These are phyloP conservation scores for Corythornis madagascariensis DNA, from an alignment of 2,113 vertebrate species.

Conservation along the genomic window DNA sequence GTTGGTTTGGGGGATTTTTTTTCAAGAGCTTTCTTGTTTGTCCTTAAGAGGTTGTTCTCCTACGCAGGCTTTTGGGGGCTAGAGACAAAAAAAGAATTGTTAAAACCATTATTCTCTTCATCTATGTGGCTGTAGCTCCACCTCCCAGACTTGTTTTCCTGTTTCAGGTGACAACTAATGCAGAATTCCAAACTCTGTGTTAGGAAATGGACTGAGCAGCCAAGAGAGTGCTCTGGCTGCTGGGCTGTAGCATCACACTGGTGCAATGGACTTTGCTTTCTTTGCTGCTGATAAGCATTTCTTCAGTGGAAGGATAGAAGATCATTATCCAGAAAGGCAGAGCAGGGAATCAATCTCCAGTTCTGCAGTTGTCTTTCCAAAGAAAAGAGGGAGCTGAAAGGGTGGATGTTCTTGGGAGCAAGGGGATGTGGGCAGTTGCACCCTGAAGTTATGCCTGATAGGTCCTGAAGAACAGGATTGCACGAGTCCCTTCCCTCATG, in stretches of 20 bases:
- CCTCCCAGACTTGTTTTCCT: not conserved
- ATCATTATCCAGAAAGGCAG: fast-evolving
- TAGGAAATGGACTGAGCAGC: not conserved
- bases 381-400: not conserved
- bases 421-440: not conserved
- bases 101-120: not conserved
- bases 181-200: not conserved
- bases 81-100: not conserved
- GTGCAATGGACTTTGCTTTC: not conserved
- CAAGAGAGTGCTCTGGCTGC: not conserved
- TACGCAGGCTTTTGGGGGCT: not conserved
- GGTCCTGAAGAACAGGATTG: not conserved
- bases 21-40: not conserved
- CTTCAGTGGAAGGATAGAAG: not conserved
- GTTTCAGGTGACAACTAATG: not conserved
- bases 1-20: too few relatives aligned
- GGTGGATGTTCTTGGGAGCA: not conserved
- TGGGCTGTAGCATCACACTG: not conserved
- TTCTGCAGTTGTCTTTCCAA: not conserved
- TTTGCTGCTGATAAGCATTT: not conserved
- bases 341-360: not conserved
- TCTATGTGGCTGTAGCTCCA: not conserved
- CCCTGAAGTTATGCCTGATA: not conserved
- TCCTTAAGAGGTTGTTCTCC: not conserved
- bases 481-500: fast-evolving